Evolutionary conservation across 2,113 vertebrate species (phyloP), one percentile per base, ranked within the genome.

Genomic region (Seriola rivoliana): DNA sequence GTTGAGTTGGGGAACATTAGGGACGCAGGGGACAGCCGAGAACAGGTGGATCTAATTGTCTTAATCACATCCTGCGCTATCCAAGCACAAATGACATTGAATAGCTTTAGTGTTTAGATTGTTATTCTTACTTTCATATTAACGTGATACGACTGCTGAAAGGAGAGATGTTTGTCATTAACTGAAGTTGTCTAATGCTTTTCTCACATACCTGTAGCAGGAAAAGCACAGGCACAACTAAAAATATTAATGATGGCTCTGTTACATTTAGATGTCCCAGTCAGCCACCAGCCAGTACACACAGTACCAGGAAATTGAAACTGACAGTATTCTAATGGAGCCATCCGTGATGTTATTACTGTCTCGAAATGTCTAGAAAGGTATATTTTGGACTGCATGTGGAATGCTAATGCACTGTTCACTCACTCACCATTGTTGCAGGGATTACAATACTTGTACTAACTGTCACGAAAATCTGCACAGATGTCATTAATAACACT

Each of bases 11-110:
- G 21, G 44, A 78, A 74, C 32, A 65, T n/a, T 5, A 6, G 67
- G 57, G 62, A 74, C 79, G 58, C 55, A 14, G 65, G 69, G 63
- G 75, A 78, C 42, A 55, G n/a, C 17, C 3, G 50, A 80, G 66
- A 77, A 80, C 54, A 72, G 48, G 71, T 89, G 69, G 44, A 75
- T 84, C 64, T 83, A 86, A 91, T 87, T 80, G 68, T 73, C 63
- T 66, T 67, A 73, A 85, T 91, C 73, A 67, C 55, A 71, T 78
- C 60, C 85, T 78, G 13, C 1, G 29, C 36, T 34, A 7, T 63
- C 8, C 52, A 64, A 40, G 60, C 77, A 76, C 40, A 68, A 40
- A 13, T 68, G 64, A 71, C 78, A 85, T 5, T 80, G 67, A 67
- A 57, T 54, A 38, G 16, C 48, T 81, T 57, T 23, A 46, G 55